A percentile compares a stretch with the other conserved stretches of the same genome.
Conservation (phyloP, 2,113 vertebrate genomes). For the Rhabdomys dilectus region DNA sequence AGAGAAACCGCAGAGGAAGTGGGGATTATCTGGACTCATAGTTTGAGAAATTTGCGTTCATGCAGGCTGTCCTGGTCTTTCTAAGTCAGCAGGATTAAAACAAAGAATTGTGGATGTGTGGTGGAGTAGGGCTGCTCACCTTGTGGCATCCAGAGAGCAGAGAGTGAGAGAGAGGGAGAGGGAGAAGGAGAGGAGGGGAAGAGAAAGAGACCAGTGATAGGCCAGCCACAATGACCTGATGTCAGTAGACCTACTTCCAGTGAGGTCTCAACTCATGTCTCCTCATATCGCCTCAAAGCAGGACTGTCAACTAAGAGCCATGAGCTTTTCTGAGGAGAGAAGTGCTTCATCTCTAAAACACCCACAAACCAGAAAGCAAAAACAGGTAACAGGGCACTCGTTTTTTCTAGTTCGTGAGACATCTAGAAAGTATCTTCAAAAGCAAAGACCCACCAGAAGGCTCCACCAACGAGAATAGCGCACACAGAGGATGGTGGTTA, state of each 20-base stretch:
- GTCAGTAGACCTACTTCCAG: background rate
- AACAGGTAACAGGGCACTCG: background rate
- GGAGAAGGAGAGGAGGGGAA: too few species aligned
- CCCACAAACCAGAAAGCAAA: background rate
- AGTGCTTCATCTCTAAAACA: background rate
- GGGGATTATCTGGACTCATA: background rate
- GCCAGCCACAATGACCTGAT: background rate
- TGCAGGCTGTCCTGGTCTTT: background rate
- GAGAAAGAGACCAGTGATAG: background rate
- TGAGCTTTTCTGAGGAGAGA: background rate
- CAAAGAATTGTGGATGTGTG: background rate
- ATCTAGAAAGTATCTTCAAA: background rate
- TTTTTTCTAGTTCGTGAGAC: background rate
- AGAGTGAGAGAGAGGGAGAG: background rate
- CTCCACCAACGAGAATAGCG: rapidly evolving
- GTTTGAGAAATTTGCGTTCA: background rate
- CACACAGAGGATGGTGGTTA: rapidly evolving
- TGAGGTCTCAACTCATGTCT: background rate
- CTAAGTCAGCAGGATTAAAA: background rate
- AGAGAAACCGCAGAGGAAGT: background rate
- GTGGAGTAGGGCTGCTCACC: background rate
- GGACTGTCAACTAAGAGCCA: too few species aligned
- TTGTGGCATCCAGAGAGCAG: background rate
- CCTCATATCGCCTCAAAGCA: background rate
- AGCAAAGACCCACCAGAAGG: background rate